These are phyloP conservation scores for Fragum sueziense DNA, from an alignment of 2,888 invertebrate species.

Conservation along the genomic window DNA sequence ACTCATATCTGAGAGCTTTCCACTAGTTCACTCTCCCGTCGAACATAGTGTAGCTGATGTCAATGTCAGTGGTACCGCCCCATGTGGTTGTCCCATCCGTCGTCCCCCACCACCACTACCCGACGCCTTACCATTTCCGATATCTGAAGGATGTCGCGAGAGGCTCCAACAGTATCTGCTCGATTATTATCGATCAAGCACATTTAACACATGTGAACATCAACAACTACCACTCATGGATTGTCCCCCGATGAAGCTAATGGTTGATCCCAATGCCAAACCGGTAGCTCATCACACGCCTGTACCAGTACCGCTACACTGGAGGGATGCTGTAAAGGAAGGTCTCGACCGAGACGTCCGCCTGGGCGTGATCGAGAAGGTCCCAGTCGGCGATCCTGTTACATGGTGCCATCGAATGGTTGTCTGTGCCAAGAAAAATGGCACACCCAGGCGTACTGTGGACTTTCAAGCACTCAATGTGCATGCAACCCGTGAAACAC, in stretches of 20 bases:
- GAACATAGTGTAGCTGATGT: slow-evolving; percentile 11
- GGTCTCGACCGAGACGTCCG: no score
- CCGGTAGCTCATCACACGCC: no score
- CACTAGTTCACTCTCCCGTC: slow-evolving; percentile 54
- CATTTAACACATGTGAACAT: slow-evolving; percentile 67
- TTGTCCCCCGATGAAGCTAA: slow-evolving; percentile 55
- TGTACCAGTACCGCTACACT: no score
- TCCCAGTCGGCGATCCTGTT: no score
- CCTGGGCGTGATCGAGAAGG: slow-evolving; percentile 58
- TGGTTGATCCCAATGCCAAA: slow-evolving; percentile 63
- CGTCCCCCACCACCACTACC: slow-evolving; percentile 38
- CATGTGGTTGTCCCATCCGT: slow-evolving; percentile 23
- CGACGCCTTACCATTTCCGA: no score
- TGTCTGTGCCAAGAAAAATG: slow-evolving; percentile 55
- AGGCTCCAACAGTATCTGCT: no score
- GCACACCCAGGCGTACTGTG: slow-evolving; percentile 62
- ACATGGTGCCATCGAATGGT: no score
- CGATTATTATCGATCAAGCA: no score
- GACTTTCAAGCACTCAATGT: slow-evolving; percentile 67
- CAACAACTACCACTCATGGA: no score
- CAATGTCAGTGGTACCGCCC: background rate
- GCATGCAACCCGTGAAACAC: slow-evolving; percentile 60
- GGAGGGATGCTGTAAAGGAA: no score
- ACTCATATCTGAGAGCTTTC: no score
- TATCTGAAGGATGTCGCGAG: no score